Evolutionary conservation across 2,888 invertebrate genomes (phyloP), one percentile per base, ranked within the genome.

Genomic region (Agonum fuliginosum): DNA sequence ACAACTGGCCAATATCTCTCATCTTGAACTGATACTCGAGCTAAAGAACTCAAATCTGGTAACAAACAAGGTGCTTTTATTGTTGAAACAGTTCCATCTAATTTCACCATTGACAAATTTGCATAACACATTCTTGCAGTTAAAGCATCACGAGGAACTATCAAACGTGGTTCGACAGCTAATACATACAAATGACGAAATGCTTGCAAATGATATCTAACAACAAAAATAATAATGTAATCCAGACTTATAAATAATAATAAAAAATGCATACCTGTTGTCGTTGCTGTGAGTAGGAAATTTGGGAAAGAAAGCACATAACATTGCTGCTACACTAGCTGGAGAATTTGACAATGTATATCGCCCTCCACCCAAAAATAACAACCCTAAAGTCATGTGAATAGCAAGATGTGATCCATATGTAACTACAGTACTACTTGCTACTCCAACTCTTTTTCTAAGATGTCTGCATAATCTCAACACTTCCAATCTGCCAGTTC

Each of bases 201-300:
- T 0, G 99, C 98, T 90, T 99, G 99, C 75, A 99, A 89, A 86
- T 99, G 99, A 85, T 98, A 98, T 81, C 97, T 97, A 84, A 54
- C 17, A 27, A 62, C 14, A 58, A 12, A 37, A 19, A 22, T 22
- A 19, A 24, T 54, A 24, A 24, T 22, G 5, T 54, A 54, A 5
- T 24, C 0, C 12, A 54, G 22, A 54, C 22, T 54, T 54, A 54
- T 58, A n/a, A 30, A n/a, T n/a, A 65, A 27, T 5, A n/a, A 4
- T 19, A n/a, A 17, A 20, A 14, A 46, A 8, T 14, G 46, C n/a
- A 71, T 83, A 95, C 95, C 97, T 93, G 86, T 99, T 99, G 83
- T 99, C 99, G 84, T 96, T 96, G 83, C 97, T 97, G 84, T 97
- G 97, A 0, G 95, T 96, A 14, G 98, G 98, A 87, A 97, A 98